Base-by-base conservation (phyloP, 2,113 vertebrate species). In the Nibea coibor region DNA sequence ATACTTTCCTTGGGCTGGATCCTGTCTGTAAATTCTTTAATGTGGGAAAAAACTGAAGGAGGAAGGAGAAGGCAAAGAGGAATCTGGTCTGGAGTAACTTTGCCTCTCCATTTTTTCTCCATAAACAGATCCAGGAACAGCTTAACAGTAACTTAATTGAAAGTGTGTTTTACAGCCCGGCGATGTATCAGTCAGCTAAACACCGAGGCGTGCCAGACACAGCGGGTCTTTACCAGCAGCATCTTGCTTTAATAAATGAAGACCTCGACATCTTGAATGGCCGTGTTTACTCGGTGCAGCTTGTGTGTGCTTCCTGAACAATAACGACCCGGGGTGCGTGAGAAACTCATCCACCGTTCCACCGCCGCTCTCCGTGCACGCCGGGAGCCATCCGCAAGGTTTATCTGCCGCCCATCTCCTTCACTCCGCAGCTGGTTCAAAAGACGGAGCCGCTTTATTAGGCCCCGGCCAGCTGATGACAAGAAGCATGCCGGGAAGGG, bases 181-280 rank as follows among this genome's bases (percentile, higher is more conserved):
- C 42, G 81, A 71, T 81, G 75, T 45, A 64, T 69, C 70, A 74
- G 74, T 64, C 66, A 66, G 74, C 53, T 43, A 31, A 54, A 53
- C 58, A 31, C 39, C 19, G 67, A 51, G 74, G 79, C 28, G 7
- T 78, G 65, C 82, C 83, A 83, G 87, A 72, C 82, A 20, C 80
- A 78, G 76, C 10, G 78, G 66, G 81, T 72, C 76, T 75, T 70
- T 16, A 48, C 67, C 84, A 66, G 70, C 83, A 61, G 73, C 84
- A 85, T 83, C 69, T 77, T 84, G 67, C 78, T 88, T 80, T 84
- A 82, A 91, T 92, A 86, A 91, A 78, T 20, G 1, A 22, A 75
- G 62, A 80, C 74, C 75, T 80, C 78, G 79, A 69, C 68, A 31
- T 82, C 35, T 68, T 71, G 85, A 75, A 82, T 43, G 54, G 43